These are phyloP conservation scores for Elmis aenea DNA, from an alignment of 2,888 invertebrate species.

Conservation along the genomic window DNA sequence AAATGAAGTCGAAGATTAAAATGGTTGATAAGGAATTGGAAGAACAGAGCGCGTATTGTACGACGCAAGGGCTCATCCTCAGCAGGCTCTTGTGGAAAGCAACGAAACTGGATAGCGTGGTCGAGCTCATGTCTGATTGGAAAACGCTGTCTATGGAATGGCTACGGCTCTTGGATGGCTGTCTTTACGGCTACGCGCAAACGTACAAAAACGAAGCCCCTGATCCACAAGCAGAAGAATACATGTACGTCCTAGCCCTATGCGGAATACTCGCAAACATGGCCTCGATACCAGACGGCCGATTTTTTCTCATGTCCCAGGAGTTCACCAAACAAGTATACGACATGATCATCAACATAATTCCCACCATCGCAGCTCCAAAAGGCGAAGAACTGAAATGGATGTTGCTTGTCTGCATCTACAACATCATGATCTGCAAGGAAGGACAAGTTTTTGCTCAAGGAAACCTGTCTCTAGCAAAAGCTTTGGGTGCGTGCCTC, in stretches of 20 bases:
- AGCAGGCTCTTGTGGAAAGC: slow-evolving; percentile 15
- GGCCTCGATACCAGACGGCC: slow-evolving; percentile 12
- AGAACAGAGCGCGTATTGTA: slow-evolving; percentile 10
- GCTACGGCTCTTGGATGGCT: slow-evolving; percentile 6
- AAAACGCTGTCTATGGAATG: slow-evolving; percentile 6
- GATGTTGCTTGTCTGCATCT: slow-evolving; percentile 6
- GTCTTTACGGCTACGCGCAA: slow-evolving; percentile 6
- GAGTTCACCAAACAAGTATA: slow-evolving; percentile 2
- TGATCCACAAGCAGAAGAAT: slow-evolving; percentile 9
- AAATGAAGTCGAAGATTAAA: slow-evolving; percentile 1
- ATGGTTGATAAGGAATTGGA: slow-evolving; percentile 9
- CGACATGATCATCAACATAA: slow-evolving; percentile 9
- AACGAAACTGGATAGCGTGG: slow-evolving; percentile 2
- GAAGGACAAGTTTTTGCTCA: slow-evolving; percentile 7
- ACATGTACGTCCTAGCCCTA: slow-evolving; percentile 11
- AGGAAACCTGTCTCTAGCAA: slow-evolving; percentile 1
- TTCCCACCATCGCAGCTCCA: slow-evolving; percentile 5
- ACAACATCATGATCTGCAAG: slow-evolving; percentile 14
- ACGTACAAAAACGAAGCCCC: slow-evolving; percentile 9
- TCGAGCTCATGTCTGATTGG: slow-evolving; percentile 13
- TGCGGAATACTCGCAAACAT: slow-evolving; percentile 10
- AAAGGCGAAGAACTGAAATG: slow-evolving; percentile 12
- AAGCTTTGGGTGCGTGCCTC: slow-evolving; percentile 3
- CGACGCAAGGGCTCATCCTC: slow-evolving; percentile 8
- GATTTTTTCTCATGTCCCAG: slow-evolving; percentile 11